Conservation (phyloP, 2,797 vertebrate species). For the Enteromius anoplus region DNA sequence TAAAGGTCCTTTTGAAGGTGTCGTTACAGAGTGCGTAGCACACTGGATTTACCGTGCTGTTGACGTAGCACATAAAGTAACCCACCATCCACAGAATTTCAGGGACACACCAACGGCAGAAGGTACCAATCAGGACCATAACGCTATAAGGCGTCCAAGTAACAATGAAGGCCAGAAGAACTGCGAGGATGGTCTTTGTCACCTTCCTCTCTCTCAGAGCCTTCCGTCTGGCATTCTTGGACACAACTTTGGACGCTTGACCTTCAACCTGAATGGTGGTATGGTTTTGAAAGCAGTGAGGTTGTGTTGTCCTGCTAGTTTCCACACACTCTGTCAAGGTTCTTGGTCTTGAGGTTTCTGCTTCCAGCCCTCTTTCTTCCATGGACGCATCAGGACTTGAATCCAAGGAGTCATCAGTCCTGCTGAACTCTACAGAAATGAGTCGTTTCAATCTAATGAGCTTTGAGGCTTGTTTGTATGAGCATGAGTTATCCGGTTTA, state of each 20-base stretch:
- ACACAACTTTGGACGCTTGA: background rate
- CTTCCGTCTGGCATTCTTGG: slow-evolving; percentile 73
- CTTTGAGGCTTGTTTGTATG: background rate
- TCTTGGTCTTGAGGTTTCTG: background rate
- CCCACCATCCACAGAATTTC: slow-evolving; percentile 82
- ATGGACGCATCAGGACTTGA: background rate
- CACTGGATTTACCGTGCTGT: slow-evolving; percentile 91
- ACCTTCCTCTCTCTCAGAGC: slow-evolving; percentile 87
- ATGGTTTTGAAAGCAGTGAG: background rate
- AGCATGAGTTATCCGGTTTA: background rate
- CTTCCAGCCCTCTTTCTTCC: slow-evolving; percentile 4
- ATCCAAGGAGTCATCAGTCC: background rate
- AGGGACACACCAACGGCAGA: slow-evolving; percentile 81
- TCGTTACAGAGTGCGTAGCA: slow-evolving; percentile 91
- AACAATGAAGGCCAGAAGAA: slow-evolving; percentile 88
- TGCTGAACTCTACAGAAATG: slow-evolving; percentile 8
- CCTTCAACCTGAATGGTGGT: background rate
- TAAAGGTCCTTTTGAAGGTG: slow-evolving; percentile 89
- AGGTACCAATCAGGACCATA: slow-evolving; percentile 90
- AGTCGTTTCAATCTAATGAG: background rate
- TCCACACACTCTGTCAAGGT: background rate
- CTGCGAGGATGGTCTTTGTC: slow-evolving; percentile 88
- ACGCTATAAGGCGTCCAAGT: slow-evolving; percentile 92
- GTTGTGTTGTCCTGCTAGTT: background rate
- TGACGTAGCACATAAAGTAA: slow-evolving; percentile 92